Evolutionary conservation across 2,888 invertebrate species (phyloP).

Genomic region (Drosophila borborema): DNA sequence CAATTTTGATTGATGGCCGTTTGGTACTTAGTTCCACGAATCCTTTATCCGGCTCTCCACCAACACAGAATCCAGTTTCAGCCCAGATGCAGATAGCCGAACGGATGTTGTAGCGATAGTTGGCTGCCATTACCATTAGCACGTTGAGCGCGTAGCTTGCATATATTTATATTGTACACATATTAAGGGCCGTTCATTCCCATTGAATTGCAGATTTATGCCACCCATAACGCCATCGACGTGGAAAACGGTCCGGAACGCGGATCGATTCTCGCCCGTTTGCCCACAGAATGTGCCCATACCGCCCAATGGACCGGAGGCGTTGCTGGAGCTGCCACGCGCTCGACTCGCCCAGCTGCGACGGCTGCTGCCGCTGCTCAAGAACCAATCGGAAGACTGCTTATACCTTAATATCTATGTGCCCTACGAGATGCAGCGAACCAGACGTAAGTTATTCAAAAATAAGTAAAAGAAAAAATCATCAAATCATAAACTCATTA

Average conservation of each 20-base stretch:
- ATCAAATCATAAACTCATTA: conserved; percentile 8
- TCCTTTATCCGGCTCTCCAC: conserved; percentile 20
- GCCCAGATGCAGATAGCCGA: background rate
- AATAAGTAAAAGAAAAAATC: background rate
- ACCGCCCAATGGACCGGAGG: conserved; percentile 86
- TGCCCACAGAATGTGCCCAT: conserved; percentile 93
- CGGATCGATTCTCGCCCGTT: conserved; percentile 93
- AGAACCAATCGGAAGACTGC: conserved; percentile 98
- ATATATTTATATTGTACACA: conserved; percentile 26
- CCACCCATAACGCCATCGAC: conserved; percentile 96
- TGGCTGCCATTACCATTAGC: conserved; percentile 44
- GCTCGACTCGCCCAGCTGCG: conserved; percentile 94
- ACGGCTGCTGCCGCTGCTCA: conserved; percentile 92
- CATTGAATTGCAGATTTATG: conserved; percentile 90
- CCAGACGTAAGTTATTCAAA: conserved; percentile 70
- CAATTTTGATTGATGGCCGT: conserved; percentile 69
- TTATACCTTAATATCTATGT: conserved; percentile 98
- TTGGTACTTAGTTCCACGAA: conserved; percentile 51
- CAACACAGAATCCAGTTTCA: background rate
- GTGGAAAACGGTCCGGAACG: conserved; percentile 92
- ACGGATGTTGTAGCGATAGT: conserved; percentile 47
- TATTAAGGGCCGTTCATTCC: conserved; percentile 29
- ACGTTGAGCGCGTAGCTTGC: conserved; percentile 2
- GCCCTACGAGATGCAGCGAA: conserved; percentile 87
- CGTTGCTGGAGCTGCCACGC: conserved; percentile 91